Evolutionary conservation across 2,797 vertebrate species (phyloP).

Genomic region (Ctenosaura bakeri): DNA sequence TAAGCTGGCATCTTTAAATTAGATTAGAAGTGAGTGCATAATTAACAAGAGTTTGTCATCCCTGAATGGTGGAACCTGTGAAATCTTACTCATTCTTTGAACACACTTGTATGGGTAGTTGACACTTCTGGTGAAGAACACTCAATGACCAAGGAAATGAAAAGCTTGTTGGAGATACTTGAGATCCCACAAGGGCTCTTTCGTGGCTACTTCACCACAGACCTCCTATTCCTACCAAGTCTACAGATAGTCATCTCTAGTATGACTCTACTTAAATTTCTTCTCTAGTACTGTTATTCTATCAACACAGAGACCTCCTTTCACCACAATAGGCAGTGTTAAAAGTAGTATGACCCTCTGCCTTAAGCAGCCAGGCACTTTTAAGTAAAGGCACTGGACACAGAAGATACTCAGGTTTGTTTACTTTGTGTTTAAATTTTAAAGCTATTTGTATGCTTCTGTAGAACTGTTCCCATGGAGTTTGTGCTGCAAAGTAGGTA

Average conservation of each 20-base stretch:
- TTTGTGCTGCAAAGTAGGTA: neutral
- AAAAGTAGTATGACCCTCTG: neutral
- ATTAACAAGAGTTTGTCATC: slow-evolving; percentile 23
- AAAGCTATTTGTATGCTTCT: neutral
- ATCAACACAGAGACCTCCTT: neutral
- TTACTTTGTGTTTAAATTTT: neutral
- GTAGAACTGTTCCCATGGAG: neutral
- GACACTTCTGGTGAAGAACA: slow-evolving; percentile 3
- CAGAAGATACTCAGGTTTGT: neutral
- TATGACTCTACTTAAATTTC: neutral
- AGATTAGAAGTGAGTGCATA: neutral
- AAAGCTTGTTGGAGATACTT: slow-evolving; percentile 20
- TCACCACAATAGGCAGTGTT: neutral
- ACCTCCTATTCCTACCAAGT: neutral
- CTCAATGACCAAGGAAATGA: slow-evolving; percentile 26
- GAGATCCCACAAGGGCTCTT: slow-evolving; percentile 1
- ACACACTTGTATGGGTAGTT: neutral
- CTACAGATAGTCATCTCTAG: slow-evolving; percentile 1
- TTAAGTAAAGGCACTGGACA: neutral
- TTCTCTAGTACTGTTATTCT: neutral
- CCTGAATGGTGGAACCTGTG: neutral
- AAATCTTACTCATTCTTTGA: neutral
- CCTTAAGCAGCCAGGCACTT: neutral
- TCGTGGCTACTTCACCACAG: neutral
- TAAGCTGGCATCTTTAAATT: neutral